Percentiles rank a stretch among this genome's conserved stretches.
Conservation (phyloP, 2,797 vertebrate species). For the Eutrigla gurnardus region DNA sequence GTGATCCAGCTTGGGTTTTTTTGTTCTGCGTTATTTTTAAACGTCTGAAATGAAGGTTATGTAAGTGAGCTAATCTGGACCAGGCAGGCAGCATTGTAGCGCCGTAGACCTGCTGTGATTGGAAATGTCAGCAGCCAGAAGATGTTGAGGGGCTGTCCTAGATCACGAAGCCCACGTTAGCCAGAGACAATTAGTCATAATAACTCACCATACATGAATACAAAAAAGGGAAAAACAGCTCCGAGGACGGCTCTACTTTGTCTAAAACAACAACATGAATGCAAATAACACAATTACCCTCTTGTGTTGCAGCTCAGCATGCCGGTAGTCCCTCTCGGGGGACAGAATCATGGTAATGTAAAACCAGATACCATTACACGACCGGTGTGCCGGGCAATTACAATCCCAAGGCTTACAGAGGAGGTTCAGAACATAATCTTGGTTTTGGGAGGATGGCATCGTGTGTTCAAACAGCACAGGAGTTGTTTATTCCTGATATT, state of each 20-base stretch:
- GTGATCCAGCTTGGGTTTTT: constrained; percentile 51
- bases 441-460: background rate
- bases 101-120: constrained; percentile 47
- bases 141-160: constrained; percentile 38
- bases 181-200: constrained; percentile 33
- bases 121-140: constrained; percentile 54
- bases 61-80: constrained; percentile 73
- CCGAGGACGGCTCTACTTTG: background rate
- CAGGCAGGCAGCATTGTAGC: constrained; percentile 47
- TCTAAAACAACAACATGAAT: constrained; percentile 11
- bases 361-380: constrained; percentile 25
- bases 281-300: background rate
- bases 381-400: background rate
- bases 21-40: constrained; percentile 70
- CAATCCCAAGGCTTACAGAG: background rate
- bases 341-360: constrained; percentile 1
- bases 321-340: background rate
- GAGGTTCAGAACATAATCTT: background rate
- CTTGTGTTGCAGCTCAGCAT: background rate
- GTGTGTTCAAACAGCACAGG: background rate
- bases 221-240: background rate
- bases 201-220: constrained; percentile 1
- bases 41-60: constrained; percentile 69
- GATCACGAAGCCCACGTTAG: constrained; percentile 32
- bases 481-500: background rate